phyloP scores from a whole-genome alignment of 1,140 invertebrate genomes.

The Drosophila tristis region DNA sequence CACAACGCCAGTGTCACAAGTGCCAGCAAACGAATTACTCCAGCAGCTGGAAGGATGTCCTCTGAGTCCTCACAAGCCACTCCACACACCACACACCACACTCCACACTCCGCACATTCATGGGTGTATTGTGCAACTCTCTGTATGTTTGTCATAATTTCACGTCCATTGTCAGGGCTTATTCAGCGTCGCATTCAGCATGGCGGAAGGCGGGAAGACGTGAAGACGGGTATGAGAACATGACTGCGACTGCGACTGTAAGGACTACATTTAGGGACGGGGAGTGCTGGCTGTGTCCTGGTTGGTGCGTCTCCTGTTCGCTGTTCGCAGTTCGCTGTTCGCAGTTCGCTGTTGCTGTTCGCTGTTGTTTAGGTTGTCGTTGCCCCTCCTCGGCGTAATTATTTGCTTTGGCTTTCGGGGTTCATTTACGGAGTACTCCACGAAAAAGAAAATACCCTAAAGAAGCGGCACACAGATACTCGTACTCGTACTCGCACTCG shows the following conservation, averaged over 20 bases:
- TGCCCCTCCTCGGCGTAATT: slow-evolving; percentile 63
- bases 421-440: slow-evolving; percentile 69
- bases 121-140: not conserved
- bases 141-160: slow-evolving; percentile 74
- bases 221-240: slow-evolving; percentile 7
- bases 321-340: slow-evolving; percentile 21
- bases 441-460: slow-evolving; percentile 62
- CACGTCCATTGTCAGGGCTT: slow-evolving; percentile 81
- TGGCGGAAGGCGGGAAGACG: slow-evolving; percentile 23
- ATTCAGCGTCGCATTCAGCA: slow-evolving; percentile 66
- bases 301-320: slow-evolving; percentile 38
- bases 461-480: slow-evolving; percentile 24
- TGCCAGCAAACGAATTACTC: slow-evolving; percentile 46
- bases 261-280: slow-evolving; percentile 13
- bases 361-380: slow-evolving; percentile 9
- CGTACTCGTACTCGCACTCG: slow-evolving; percentile 6
- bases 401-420: slow-evolving; percentile 81
- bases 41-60: slow-evolving; percentile 37
- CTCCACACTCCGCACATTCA: slow-evolving; percentile 3
- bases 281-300: slow-evolving; percentile 52
- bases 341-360: slow-evolving; percentile 13
- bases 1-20: slow-evolving; percentile 52
- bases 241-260: slow-evolving; percentile 1
- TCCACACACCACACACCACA: not conserved
- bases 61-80: not conserved